Conservation (phyloP, 1,140 invertebrate genomes). For the Harpegnathos saltator region DNA sequence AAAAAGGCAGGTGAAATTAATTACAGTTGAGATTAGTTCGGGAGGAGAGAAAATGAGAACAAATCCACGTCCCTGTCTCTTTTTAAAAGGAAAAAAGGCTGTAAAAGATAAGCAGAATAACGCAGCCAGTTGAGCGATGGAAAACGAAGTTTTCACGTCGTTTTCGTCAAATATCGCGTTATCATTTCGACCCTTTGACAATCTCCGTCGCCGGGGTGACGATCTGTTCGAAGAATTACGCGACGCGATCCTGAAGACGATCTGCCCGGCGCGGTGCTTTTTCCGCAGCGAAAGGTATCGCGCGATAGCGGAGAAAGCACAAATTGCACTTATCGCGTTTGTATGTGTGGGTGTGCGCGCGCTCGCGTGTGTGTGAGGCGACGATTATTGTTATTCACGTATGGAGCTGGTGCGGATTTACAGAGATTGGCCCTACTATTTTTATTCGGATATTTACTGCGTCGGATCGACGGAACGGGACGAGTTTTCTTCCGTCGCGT, state of each 20-base stretch:
- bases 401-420: neutral
- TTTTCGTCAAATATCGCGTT: neutral
- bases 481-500: neutral
- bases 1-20: no score
- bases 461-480: neutral
- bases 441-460: constrained; percentile 15
- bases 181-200: neutral
- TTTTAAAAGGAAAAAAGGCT: no score
- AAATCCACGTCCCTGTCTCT: no score
- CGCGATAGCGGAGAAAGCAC: no score
- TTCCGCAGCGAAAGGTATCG: neutral
- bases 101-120: no score
- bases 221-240: constrained; percentile 4
- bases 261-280: neutral
- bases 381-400: constrained; percentile 9
- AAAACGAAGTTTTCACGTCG: no score
- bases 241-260: neutral
- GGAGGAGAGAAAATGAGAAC: no score
- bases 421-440: neutral
- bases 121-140: no score
- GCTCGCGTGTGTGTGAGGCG: neutral
- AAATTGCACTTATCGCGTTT: neutral
- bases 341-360: neutral
- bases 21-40: no score
- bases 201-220: neutral